Evolutionary conservation across 2,113 vertebrate genomes (phyloP).

Genomic region (Psettodes erumei): DNA sequence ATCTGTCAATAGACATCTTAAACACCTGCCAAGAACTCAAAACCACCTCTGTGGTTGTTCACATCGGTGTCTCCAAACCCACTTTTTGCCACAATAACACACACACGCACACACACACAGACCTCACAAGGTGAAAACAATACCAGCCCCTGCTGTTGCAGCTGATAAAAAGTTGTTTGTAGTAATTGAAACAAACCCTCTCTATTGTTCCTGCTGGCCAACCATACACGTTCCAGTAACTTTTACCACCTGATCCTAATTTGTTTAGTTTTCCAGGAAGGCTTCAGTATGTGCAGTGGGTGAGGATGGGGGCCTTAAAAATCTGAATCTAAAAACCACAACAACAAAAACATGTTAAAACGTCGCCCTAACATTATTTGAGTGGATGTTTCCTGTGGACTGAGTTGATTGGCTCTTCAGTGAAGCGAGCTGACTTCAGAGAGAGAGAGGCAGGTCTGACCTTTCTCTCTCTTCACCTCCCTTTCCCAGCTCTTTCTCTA

Average conservation of each 20-base stretch:
- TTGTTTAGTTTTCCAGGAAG: slow-evolving; percentile 15
- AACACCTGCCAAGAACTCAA: no score
- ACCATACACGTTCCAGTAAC: slow-evolving; percentile 1
- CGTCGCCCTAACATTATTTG: neutral
- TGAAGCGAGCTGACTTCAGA: slow-evolving; percentile 54
- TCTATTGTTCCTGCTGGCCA: slow-evolving; percentile 7
- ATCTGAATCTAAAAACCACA: neutral
- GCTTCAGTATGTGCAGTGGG: slow-evolving; percentile 4
- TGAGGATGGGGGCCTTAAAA: slow-evolving; percentile 18
- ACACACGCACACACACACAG: no score
- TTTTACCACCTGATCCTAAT: neutral
- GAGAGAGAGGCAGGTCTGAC: slow-evolving; percentile 24
- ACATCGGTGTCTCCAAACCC: no score
- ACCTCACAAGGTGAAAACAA: no score
- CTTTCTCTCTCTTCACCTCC: neutral
- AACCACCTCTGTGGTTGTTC: no score
- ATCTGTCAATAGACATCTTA: no score
- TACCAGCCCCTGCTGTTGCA: no score
- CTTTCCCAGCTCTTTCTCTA: neutral
- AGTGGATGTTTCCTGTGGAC: slow-evolving; percentile 43
- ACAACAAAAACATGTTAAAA: slow-evolving; percentile 25
- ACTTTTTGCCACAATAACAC: no score
- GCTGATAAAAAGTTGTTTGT: slow-evolving; percentile 10
- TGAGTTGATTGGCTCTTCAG: slow-evolving; percentile 60
- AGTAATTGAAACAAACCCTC: slow-evolving; percentile 1